Evolutionary conservation across 2,888 invertebrate species (phyloP).

Genomic region (Drosophila mettleri): DNA sequence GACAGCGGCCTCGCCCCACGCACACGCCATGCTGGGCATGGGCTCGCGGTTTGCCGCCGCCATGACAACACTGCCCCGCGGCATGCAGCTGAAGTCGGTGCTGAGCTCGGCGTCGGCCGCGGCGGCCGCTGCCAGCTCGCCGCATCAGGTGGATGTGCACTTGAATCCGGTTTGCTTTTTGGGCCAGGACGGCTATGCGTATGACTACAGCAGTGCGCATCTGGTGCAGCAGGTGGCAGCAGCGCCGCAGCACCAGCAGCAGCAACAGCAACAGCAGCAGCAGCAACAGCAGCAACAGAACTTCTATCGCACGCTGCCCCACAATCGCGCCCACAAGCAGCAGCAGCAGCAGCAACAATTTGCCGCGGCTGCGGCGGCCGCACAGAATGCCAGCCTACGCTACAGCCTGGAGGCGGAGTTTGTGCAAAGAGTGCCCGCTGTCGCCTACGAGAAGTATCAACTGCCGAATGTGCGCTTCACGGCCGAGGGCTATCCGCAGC

Average conservation of each 20-base stretch:
- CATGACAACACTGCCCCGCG: slow-evolving; percentile 86
- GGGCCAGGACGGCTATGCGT: slow-evolving; percentile 91
- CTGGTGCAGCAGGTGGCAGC: slow-evolving; percentile 73
- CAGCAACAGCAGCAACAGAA: slow-evolving; percentile 83
- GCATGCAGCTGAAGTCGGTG: slow-evolving; percentile 85
- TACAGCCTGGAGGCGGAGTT: slow-evolving; percentile 89
- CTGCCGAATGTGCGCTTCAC: slow-evolving; percentile 89
- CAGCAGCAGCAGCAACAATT: slow-evolving; percentile 66
- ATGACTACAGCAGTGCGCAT: slow-evolving; percentile 84
- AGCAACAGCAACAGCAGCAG: slow-evolving; percentile 77
- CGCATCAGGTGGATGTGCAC: slow-evolving; percentile 90
- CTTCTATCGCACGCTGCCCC: slow-evolving; percentile 92
- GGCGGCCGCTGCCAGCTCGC: slow-evolving; percentile 84
- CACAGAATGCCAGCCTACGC: slow-evolving; percentile 86
- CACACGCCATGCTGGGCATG: slow-evolving; percentile 53
- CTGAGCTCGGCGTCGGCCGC: slow-evolving; percentile 58
- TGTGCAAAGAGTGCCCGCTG: slow-evolving; percentile 86
- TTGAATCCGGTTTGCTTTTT: slow-evolving; percentile 91
- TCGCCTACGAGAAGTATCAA: slow-evolving; percentile 86
- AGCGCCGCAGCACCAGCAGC: slow-evolving; percentile 61
- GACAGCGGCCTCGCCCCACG: slow-evolving; percentile 81
- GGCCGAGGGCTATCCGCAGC: slow-evolving; percentile 92
- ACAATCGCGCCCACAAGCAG: slow-evolving; percentile 87
- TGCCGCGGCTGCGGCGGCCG: slow-evolving; percentile 84
- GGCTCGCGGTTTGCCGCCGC: slow-evolving; percentile 85